Base-by-base conservation (phyloP, 2,888 invertebrate genomes). In the Pinctada fucata region DNA sequence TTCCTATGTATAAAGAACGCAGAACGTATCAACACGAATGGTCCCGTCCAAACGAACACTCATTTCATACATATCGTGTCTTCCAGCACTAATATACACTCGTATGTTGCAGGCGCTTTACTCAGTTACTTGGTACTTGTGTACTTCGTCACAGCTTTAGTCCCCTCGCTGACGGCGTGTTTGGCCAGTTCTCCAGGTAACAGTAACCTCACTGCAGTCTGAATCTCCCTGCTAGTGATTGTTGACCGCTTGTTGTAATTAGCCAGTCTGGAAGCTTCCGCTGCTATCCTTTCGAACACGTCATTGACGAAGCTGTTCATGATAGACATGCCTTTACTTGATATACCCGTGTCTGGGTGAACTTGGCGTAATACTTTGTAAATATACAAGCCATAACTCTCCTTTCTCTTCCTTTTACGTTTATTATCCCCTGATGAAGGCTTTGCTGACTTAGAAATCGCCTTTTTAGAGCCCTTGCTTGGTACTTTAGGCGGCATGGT, bases 121-220 rank as follows among this genome's bases (percentile, higher is more conserved):
- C 31, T 31, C 31, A 31, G 31, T 31, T 31, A 31, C 31, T 31
- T 31, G 31, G 31, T 31, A 31, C 31, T 31, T 31, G 31, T 31
- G 31, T 31, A 31, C 31, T 31, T 31, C 31, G 31, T 31, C 31
- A 31, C 31, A 6, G 96, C 88, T 79, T 89, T 89, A 68, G 88
- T 88, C 66, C 88, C 87, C 73, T 88, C 87, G 58, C 79, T 82
- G 65, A 89, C 94, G 0, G 96, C 95, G 90, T 96, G 96, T 81
- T 95, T 95, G 0, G 95, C 95, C 78, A 96, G 90, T 89, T 96
- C 95, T 4, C 95, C 95, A 0, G 96, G 96, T 3, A 96, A 91
- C 0, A 96, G 87, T 0, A 96, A 93, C 64, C 94, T 94, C 0
- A 95, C 94, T 0, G 95, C 95, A 0, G 95, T 94, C 87, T 95